Conservation (phyloP, 2,797 vertebrate species). For the Spea hammondii region DNA sequence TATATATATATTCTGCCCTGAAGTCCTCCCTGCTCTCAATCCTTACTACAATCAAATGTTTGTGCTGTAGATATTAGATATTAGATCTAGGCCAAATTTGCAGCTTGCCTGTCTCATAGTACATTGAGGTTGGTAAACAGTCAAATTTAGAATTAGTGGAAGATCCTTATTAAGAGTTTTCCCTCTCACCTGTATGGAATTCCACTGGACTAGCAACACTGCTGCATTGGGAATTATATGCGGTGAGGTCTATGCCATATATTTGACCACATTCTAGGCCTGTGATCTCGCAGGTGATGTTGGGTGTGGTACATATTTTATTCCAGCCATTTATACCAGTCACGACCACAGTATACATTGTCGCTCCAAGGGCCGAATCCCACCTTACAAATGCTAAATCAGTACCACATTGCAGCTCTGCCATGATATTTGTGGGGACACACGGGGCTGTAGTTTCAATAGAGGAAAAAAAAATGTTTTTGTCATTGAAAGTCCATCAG, state of each 20-base stretch:
- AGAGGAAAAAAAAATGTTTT: neutral
- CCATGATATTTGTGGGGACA: constrained; percentile 9
- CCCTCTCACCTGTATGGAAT: constrained; percentile 67
- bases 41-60: too few species aligned
- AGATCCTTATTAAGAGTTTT: neutral
- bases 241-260: constrained; percentile 69
- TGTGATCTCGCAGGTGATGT: constrained; percentile 64
- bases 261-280: constrained; percentile 66
- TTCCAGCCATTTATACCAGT: constrained; percentile 60
- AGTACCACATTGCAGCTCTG: constrained; percentile 14
- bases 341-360: constrained; percentile 59
- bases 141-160: too few species aligned
- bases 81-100: too few species aligned
- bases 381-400: constrained; percentile 7
- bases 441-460: constrained; percentile 16
- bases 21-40: too few species aligned
- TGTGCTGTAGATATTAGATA: too few species aligned
- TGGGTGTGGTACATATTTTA: constrained; percentile 56
- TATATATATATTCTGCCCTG: too few species aligned
- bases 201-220: constrained; percentile 63
- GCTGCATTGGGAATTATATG: constrained; percentile 59
- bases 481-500: too few species aligned
- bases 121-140: too few species aligned
- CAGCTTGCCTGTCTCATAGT: too few species aligned
- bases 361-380: constrained; percentile 24